Evolutionary conservation across 1,140 invertebrate genomes (phyloP).

Genomic region (Melitaea cinxia): DNA sequence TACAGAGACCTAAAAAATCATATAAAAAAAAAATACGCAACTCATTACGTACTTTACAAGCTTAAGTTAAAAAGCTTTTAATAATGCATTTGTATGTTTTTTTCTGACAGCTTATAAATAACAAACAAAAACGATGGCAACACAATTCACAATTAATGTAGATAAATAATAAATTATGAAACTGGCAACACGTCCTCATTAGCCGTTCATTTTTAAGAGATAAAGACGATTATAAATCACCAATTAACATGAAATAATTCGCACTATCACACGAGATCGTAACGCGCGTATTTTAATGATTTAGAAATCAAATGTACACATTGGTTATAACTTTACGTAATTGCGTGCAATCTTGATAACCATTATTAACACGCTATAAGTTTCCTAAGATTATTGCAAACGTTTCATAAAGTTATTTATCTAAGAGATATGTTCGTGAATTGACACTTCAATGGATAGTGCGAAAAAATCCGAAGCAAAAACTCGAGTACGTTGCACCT

Average conservation of each 20-base stretch:
- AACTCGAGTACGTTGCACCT: background rate
- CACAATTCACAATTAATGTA: background rate
- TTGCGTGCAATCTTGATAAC: conserved; percentile 1
- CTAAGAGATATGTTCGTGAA: background rate
- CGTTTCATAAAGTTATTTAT: background rate
- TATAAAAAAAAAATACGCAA: too few species aligned
- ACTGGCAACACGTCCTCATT: conserved; percentile 14
- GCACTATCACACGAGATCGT: conserved; percentile 11
- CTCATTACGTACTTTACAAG: too few species aligned
- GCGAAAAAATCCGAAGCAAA: background rate
- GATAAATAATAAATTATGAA: background rate
- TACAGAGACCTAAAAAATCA: background rate
- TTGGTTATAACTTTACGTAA: conserved; percentile 12
- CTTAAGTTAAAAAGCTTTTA: too few species aligned
- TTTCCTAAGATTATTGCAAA: conserved; percentile 2
- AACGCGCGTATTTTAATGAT: conserved; percentile 10
- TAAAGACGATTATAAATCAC: conserved; percentile 11
- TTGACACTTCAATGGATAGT: background rate
- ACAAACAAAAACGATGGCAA: background rate
- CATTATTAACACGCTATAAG: conserved; percentile 1
- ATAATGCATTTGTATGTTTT: too few species aligned
- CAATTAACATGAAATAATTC: conserved; percentile 24
- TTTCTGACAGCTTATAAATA: background rate
- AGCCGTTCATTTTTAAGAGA: background rate
- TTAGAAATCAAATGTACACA: conserved; percentile 21